Conservation (phyloP, 2,113 vertebrate genomes). For the Tachysurus fulvidraco region DNA sequence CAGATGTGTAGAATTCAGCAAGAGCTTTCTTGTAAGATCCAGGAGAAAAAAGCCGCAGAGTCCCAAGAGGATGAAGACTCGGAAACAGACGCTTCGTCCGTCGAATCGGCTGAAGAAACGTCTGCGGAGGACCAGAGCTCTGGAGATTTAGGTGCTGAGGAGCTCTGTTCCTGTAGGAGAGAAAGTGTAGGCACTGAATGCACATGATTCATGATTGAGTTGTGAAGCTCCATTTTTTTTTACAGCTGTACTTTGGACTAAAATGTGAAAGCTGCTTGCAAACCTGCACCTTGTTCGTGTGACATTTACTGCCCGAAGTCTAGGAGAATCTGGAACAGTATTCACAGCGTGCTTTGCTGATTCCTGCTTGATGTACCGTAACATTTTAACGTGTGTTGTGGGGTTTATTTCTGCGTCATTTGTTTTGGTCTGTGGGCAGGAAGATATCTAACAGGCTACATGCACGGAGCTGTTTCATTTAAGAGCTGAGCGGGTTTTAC, state of each 20-base stretch:
- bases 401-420: not conserved
- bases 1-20: constrained; percentile 96
- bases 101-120: constrained; percentile 50
- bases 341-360: not conserved
- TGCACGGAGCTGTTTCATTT: not conserved
- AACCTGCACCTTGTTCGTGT: not conserved
- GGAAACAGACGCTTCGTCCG: constrained; percentile 55
- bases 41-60: constrained; percentile 85
- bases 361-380: not conserved
- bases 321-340: not conserved
- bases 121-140: constrained; percentile 52
- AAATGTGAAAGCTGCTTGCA: not conserved
- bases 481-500: not conserved
- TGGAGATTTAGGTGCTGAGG: constrained; percentile 70
- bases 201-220: constrained; percentile 21
- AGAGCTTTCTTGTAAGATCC: constrained; percentile 93
- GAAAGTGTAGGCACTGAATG: constrained; percentile 81
- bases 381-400: not conserved
- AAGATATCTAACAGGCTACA: not conserved
- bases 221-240: not conserved
- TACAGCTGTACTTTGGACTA: not conserved
- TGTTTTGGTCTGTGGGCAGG: not conserved
- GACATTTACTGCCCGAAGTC: not conserved
- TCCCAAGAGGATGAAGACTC: constrained; percentile 63
- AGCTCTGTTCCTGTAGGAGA: constrained; percentile 73